Evolutionary conservation across 2,797 vertebrate genomes (phyloP).

Genomic region (Oophaga sylvatica): DNA sequence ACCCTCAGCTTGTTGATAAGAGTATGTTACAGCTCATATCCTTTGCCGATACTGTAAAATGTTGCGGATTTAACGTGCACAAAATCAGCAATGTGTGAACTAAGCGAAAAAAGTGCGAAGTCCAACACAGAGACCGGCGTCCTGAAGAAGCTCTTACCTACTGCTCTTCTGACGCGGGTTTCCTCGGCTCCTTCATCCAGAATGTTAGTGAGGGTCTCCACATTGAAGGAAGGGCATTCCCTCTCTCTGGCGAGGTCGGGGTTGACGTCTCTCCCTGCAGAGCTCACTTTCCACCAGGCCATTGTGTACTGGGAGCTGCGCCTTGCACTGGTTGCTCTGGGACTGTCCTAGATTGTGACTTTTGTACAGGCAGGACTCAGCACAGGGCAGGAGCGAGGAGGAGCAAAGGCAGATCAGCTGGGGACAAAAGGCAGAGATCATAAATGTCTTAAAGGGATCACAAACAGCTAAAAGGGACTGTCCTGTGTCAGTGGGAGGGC

Average conservation of each 20-base stretch:
- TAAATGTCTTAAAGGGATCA: background rate
- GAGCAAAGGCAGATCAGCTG: background rate
- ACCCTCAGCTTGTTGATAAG: too few relatives aligned
- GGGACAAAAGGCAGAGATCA: background rate
- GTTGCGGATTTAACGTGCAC: too few relatives aligned
- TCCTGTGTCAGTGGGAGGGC: too few relatives aligned
- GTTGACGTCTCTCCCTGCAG: constrained; percentile 62
- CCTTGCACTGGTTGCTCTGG: background rate
- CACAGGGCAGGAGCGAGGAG: background rate
- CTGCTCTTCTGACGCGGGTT: constrained; percentile 67
- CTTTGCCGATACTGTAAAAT: too few relatives aligned
- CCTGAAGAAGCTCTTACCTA: constrained; percentile 70
- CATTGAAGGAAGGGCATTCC: constrained; percentile 64
- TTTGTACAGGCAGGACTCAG: background rate
- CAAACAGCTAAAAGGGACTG: background rate
- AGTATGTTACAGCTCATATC: too few relatives aligned
- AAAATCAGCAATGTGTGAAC: too few relatives aligned
- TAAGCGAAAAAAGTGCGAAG: too few relatives aligned
- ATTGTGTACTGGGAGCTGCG: constrained; percentile 56
- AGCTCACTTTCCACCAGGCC: constrained; percentile 64
- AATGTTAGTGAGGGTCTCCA: constrained; percentile 72
- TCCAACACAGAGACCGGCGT: background rate
- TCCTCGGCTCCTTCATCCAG: constrained; percentile 67
- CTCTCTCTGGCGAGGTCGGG: constrained; percentile 73
- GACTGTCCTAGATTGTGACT: background rate